These are phyloP conservation scores for Carettochelys insculpta DNA, from an alignment of 2,113 vertebrate species.

Conservation along the genomic window DNA sequence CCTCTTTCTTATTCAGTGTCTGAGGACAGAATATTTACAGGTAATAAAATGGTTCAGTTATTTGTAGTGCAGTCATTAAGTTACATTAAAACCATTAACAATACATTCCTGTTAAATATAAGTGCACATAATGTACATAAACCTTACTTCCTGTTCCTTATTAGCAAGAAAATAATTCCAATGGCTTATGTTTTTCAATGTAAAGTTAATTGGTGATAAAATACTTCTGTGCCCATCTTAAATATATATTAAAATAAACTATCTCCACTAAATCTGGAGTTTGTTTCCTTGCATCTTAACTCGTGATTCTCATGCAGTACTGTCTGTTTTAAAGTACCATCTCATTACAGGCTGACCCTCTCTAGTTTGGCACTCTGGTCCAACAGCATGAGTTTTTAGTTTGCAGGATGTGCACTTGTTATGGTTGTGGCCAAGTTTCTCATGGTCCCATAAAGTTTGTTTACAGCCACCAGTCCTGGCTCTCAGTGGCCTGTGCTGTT, in stretches of 20 bases:
- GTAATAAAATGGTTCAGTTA: constrained; percentile 48
- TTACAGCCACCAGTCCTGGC: too few species aligned
- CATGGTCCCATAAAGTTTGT: too few species aligned
- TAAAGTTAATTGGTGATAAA: constrained; percentile 27
- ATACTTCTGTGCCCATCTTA: constrained; percentile 42
- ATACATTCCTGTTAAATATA: constrained; percentile 57
- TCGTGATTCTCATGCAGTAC: constrained; percentile 33
- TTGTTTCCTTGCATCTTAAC: not conserved
- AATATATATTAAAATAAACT: constrained; percentile 37
- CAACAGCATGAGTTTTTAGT: too few species aligned
- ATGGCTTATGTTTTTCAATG: constrained; percentile 29
- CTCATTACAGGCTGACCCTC: too few species aligned
- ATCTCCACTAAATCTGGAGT: constrained; percentile 9
- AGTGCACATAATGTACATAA: constrained; percentile 35
- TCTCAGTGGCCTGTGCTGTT: too few species aligned
- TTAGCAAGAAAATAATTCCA: constrained; percentile 35
- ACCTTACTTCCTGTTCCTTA: constrained; percentile 44
- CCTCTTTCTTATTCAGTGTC: not conserved
- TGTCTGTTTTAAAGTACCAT: constrained; percentile 30
- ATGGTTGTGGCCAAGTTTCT: too few species aligned
- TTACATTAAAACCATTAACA: constrained; percentile 49
- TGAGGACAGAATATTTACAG: constrained; percentile 57
- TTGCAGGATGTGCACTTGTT: too few species aligned
- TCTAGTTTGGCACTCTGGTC: too few species aligned
- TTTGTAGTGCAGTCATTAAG: constrained; percentile 28